These are phyloP conservation scores for Triops cancriformis DNA, from an alignment of 1,140 invertebrate species.

Conservation along the genomic window DNA sequence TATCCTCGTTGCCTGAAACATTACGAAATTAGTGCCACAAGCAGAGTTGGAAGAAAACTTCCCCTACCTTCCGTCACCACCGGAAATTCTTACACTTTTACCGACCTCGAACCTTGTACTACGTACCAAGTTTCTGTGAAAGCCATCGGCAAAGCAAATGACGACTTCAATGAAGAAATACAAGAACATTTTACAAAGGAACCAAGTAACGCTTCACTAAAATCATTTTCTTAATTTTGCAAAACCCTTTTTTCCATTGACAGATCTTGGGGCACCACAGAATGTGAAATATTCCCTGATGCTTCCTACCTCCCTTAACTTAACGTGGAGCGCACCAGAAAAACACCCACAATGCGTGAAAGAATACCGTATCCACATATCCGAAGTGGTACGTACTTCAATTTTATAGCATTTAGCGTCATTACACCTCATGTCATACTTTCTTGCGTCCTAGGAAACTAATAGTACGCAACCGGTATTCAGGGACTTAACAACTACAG, in stretches of 20 bases:
- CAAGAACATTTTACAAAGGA: not conserved
- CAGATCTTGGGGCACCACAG: no score
- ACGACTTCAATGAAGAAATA: not conserved
- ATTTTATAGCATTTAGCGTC: no score
- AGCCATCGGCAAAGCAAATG: not conserved
- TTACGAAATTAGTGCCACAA: not conserved
- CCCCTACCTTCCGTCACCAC: no score
- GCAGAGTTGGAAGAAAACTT: not conserved
- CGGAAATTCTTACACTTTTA: not conserved
- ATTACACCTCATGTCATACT: no score
- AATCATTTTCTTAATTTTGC: no score
- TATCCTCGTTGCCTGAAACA: not conserved
- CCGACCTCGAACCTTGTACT: not conserved
- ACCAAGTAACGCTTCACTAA: not conserved
- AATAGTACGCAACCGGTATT: no score
- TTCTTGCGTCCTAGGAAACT: no score
- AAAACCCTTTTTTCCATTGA: no score
- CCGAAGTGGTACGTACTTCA: not conserved
- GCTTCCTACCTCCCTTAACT: not conserved
- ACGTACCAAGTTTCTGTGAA: not conserved
- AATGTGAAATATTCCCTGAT: no score
- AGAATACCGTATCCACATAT: not conserved
- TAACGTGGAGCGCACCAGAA: not conserved
- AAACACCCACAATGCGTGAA: not conserved
- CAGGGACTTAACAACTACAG: no score